Conservation (phyloP, 2,888 invertebrate genomes). For the Amphipyra berbera region DNA sequence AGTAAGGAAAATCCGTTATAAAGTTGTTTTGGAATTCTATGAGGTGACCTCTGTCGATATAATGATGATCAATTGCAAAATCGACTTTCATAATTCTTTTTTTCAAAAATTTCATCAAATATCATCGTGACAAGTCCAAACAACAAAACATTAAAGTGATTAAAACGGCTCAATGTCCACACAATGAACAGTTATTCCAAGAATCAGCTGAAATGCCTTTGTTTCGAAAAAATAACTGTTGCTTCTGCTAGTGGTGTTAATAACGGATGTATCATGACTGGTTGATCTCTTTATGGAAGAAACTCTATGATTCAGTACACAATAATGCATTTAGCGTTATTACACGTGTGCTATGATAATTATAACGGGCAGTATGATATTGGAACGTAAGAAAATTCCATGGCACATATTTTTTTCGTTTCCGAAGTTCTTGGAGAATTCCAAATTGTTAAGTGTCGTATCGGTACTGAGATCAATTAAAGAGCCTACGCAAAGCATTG, state of each 20-base stretch:
- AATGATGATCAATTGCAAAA: too few relatives aligned
- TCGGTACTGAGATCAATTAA: slow-evolving; percentile 13
- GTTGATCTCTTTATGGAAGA: slow-evolving; percentile 39
- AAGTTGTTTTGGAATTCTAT: too few relatives aligned
- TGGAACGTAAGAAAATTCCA: slow-evolving; percentile 39
- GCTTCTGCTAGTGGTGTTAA: slow-evolving; percentile 22
- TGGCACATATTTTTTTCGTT: slow-evolving; percentile 11
- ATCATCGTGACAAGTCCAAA: neutral
- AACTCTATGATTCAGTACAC: slow-evolving; percentile 44
- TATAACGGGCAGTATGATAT: slow-evolving; percentile 10
- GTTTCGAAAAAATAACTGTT: slow-evolving; percentile 44
- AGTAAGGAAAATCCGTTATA: too few relatives aligned
- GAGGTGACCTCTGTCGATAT: too few relatives aligned
- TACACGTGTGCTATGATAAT: slow-evolving; percentile 26
- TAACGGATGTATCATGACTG: slow-evolving; percentile 51
- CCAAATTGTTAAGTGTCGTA: neutral
- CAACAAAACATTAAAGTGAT: neutral
- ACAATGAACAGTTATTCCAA: slow-evolving; percentile 31
- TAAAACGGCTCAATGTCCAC: slow-evolving; percentile 1
- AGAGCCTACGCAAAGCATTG: slow-evolving; percentile 11
- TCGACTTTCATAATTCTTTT: too few relatives aligned
- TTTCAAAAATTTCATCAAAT: slow-evolving; percentile 9
- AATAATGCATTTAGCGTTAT: slow-evolving; percentile 24
- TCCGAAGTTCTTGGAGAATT: slow-evolving; percentile 8
- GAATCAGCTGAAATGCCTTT: slow-evolving; percentile 47